phyloP scores from a whole-genome alignment of 2,797 vertebrate species.

The Ptychadena robeensis region DNA sequence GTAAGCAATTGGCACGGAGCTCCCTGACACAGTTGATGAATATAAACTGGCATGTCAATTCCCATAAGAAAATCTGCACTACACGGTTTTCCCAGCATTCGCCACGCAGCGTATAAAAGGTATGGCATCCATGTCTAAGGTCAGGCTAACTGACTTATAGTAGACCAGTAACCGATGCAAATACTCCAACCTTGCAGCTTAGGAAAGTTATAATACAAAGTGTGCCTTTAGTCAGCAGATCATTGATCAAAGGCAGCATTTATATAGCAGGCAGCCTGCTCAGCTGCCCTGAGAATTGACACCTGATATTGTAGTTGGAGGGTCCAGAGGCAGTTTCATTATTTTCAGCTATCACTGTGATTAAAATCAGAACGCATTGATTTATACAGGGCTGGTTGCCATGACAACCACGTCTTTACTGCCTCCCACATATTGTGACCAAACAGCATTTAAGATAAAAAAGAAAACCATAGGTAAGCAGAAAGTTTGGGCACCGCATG shows the following conservation, averaged over 20 bases:
- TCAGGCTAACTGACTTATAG: no score
- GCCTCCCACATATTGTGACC: conserved; percentile 29
- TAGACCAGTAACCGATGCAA: no score
- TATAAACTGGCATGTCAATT: no score
- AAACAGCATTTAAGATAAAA: conserved; percentile 48
- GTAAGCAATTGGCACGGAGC: no score
- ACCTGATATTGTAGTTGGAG: neutral
- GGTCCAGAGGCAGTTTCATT: conserved; percentile 21
- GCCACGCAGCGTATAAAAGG: no score
- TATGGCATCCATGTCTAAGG: no score
- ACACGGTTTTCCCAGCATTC: no score
- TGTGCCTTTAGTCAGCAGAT: neutral
- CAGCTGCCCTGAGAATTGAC: neutral
- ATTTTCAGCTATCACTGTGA: conserved; percentile 47
- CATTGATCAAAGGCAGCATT: neutral
- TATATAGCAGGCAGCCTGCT: neutral
- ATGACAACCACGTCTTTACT: conserved; percentile 41
- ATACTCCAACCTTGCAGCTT: neutral
- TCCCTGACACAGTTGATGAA: no score
- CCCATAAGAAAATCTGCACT: no score
- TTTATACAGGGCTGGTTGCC: conserved; percentile 9
- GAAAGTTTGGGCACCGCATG: neutral
- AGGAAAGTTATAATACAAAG: neutral
- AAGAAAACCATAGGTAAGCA: conserved; percentile 30
- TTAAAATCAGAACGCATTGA: conserved; percentile 54